Evolutionary conservation across 2,888 invertebrate genomes (phyloP).

Genomic region (Marasmarcha lunaedactyla): DNA sequence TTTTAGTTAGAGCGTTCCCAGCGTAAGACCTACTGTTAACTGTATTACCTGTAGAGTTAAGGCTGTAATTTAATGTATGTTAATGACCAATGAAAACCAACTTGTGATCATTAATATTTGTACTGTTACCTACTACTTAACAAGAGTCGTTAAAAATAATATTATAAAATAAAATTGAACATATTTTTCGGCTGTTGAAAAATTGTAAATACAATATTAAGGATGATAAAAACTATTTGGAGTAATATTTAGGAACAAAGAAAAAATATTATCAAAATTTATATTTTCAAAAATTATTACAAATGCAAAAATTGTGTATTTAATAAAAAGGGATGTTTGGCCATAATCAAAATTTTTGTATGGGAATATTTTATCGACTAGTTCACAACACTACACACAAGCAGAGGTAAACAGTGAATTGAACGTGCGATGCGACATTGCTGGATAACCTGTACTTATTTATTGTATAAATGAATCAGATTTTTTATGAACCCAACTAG

Average conservation of each 20-base stretch:
- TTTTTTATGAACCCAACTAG: slow-evolving; percentile 24
- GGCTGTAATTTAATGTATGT: slow-evolving; percentile 67
- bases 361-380: slow-evolving; percentile 64
- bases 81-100: slow-evolving; percentile 73
- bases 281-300: slow-evolving; percentile 72
- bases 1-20: slow-evolving; percentile 41
- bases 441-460: slow-evolving; percentile 34
- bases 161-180: slow-evolving; percentile 58
- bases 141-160: slow-evolving; percentile 72
- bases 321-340: slow-evolving; percentile 62
- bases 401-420: slow-evolving; percentile 62
- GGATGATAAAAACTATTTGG: slow-evolving; percentile 71
- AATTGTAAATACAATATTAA: slow-evolving; percentile 71
- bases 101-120: slow-evolving; percentile 73
- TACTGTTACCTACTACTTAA: slow-evolving; percentile 72
- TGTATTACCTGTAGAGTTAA: slow-evolving; percentile 59
- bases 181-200: slow-evolving; percentile 72
- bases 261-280: slow-evolving; percentile 71
- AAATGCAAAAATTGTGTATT: slow-evolving; percentile 63
- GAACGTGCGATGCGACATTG: slow-evolving; percentile 58
- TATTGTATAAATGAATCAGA: slow-evolving; percentile 35
- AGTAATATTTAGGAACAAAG: slow-evolving; percentile 70
- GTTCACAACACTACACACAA: slow-evolving; percentile 49
- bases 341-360: slow-evolving; percentile 58
- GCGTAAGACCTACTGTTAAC: slow-evolving; percentile 59